Conservation (phyloP, 2,888 invertebrate genomes). For the Periphyllus acericola region DNA sequence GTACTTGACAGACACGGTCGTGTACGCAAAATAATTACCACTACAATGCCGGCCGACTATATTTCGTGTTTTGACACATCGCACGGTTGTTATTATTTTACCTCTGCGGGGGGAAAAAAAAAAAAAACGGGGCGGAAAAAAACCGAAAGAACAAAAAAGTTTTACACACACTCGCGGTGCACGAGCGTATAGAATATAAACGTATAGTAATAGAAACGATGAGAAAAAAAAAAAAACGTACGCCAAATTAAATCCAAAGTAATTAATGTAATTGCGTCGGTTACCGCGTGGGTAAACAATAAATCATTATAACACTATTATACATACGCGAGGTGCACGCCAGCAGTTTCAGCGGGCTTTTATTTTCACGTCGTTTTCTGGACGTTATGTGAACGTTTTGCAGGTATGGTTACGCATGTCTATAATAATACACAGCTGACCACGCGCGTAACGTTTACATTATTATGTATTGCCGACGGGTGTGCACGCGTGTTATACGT, state of each 20-base stretch:
- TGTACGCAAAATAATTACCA: conserved; percentile 36
- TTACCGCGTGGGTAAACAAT: background rate
- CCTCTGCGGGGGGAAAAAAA: background rate
- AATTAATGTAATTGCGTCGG: conserved; percentile 1
- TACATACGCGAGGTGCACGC: background rate
- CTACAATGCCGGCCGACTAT: background rate
- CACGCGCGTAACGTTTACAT: background rate
- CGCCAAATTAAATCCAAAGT: background rate
- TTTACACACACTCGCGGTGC: background rate
- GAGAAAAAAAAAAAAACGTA: background rate
- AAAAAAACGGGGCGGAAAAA: background rate
- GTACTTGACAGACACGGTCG: conserved; percentile 57
- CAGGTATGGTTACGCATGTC: background rate
- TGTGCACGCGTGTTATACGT: background rate
- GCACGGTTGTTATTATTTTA: conserved; percentile 7
- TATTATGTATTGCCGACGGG: background rate
- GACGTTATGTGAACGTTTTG: background rate
- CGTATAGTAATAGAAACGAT: too few species aligned
- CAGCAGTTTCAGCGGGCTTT: background rate
- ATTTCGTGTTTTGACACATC: conserved; percentile 21
- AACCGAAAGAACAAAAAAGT: background rate
- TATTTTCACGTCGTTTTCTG: background rate
- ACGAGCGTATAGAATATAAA: background rate
- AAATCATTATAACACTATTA: background rate
- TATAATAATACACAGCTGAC: too few species aligned